These are phyloP conservation scores for Shinisaurus crocodilurus DNA, from an alignment of 2,113 vertebrate species.

Conservation along the genomic window DNA sequence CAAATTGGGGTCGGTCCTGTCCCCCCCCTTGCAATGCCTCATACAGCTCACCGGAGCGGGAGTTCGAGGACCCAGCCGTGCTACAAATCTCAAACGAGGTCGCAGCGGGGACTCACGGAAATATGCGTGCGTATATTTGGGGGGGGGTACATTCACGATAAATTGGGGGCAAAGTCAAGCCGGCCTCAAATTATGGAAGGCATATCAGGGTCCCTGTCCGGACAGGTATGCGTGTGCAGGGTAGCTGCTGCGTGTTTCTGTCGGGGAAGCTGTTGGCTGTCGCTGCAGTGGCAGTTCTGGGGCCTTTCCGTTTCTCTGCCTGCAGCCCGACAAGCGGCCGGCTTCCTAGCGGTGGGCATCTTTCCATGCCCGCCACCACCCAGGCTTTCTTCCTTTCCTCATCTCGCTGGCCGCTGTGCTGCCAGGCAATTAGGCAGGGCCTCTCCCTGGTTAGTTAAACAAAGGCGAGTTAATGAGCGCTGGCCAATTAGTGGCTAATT, in stretches of 20 bases:
- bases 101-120: neutral
- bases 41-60: too few species aligned
- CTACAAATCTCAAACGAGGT: too few species aligned
- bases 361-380: neutral
- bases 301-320: too few species aligned
- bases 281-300: too few species aligned
- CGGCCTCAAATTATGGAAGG: too few species aligned
- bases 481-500: conserved; percentile 82
- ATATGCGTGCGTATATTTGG: neutral
- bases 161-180: neutral
- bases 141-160: neutral
- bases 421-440: conserved; percentile 43
- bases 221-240: neutral
- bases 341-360: neutral
- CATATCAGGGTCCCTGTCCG: neutral
- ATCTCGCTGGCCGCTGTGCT: neutral
- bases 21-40: too few species aligned
- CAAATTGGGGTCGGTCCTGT: too few species aligned
- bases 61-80: neutral
- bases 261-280: neutral
- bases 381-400: neutral
- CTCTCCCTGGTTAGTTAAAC: conserved; percentile 71
- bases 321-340: too few species aligned
- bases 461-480: conserved; percentile 75
- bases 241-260: neutral